Base-by-base conservation (phyloP, 2,888 invertebrate genomes). In the Rhodophaea formosa region DNA sequence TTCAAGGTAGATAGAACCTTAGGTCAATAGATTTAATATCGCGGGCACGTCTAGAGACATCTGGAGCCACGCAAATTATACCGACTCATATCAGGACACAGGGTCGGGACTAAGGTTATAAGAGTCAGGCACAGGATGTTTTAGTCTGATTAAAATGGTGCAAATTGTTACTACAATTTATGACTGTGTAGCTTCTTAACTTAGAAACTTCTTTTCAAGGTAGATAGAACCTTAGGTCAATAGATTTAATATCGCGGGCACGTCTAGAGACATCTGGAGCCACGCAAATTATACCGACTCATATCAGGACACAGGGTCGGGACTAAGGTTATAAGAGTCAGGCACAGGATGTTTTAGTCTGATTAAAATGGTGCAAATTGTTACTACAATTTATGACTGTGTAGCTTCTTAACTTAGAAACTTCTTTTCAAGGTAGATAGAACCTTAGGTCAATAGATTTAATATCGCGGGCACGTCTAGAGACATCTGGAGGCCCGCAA, bases 31-130 rank as follows among this genome's bases (percentile, higher is more conserved):
- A 51, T 32, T 15, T 32, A n/a, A 6, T 5, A 30, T 7, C 51
- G 7, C 51, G 15, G n/a, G 45, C 17, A 23, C 5, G 23, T 23
- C 23, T 23, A 8, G 10, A 51, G 51, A 51, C 51, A 51, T 51
- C 55, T 43, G n/a, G n/a, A n/a, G n/a, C n/a, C 39, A 56, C 53
- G 56, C 59, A 59, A 59, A 59, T 59, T 56, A 59, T 59, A 53
- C 42, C 17, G 45, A 8, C 23, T 23, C 5, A 23, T 23, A 23
- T 23, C 23, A 5, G 23, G 23, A 3, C 23, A 23, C 23, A 46
- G 17, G 46, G 46, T 12, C 46, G 17, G 44, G 15, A n/a, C 46
- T 23, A 46, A 46, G 46, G 46, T 12, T 23, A 23, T 0, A n/a
- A 10, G 6, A 46, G 46, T 10, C 46, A 46, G 46, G 46, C 1